Evolutionary conservation across 2,888 invertebrate species (phyloP).

Genomic region (Falcaria lacertinaria): DNA sequence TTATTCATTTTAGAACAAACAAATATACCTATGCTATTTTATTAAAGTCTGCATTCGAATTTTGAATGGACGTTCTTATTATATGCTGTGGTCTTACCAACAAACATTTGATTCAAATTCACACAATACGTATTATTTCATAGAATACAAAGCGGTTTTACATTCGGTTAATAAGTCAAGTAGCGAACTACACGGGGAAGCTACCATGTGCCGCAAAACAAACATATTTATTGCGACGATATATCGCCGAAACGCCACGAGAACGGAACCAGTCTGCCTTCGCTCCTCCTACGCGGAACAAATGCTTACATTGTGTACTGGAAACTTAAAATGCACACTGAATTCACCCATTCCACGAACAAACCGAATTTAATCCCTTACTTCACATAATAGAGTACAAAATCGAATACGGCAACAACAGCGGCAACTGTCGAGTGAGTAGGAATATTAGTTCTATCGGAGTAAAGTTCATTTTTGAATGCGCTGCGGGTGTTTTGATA

Average conservation of each 20-base stretch:
- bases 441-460: not conserved
- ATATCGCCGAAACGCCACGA: slow-evolving; percentile 6
- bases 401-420: not conserved
- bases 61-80: too few species aligned
- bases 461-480: not conserved
- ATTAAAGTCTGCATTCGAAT: too few species aligned
- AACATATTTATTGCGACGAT: slow-evolving; percentile 11
- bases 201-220: slow-evolving; percentile 2
- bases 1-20: too few species aligned
- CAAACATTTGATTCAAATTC: too few species aligned
- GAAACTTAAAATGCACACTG: slow-evolving; percentile 4
- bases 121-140: too few species aligned
- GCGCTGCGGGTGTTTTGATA: not conserved
- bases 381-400: slow-evolving; percentile 12
- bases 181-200: not conserved
- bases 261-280: slow-evolving; percentile 8
- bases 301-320: slow-evolving; percentile 6
- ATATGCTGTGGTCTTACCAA: too few species aligned
- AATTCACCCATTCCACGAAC: slow-evolving; percentile 5
- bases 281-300: slow-evolving; percentile 5
- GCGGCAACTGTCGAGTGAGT: not conserved
- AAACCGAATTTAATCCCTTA: slow-evolving; percentile 15
- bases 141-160: too few species aligned
- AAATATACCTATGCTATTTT: too few species aligned
- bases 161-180: not conserved